These are phyloP conservation scores for Acleris emargana DNA, from an alignment of 2,888 invertebrate genomes.

Conservation along the genomic window DNA sequence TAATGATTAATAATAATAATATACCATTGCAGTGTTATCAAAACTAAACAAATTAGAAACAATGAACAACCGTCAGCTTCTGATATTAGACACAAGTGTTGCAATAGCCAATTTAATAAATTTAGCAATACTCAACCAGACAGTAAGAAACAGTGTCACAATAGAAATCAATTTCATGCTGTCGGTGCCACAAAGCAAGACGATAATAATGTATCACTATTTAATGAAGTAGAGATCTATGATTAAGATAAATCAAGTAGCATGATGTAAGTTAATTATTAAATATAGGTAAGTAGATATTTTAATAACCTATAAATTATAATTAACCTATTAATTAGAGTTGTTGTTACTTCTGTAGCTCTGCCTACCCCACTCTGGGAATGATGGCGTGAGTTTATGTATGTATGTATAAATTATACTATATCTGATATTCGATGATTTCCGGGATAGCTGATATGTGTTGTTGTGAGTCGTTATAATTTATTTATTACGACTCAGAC, in stretches of 20 bases:
- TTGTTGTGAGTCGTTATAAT: no score
- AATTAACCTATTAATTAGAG: no score
- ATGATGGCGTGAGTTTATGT: no score
- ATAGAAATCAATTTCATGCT: constrained; percentile 14
- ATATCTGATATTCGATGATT: no score
- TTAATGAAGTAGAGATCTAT: constrained; percentile 28
- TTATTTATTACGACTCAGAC: no score
- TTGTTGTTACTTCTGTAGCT: no score
- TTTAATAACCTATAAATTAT: background rate
- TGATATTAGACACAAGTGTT: background rate
- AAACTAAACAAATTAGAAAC: no score
- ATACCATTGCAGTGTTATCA: no score
- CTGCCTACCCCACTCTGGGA: no score
- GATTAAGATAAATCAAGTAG: constrained; percentile 21
- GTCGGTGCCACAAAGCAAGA: constrained; percentile 5
- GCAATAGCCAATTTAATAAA: constrained; percentile 12
- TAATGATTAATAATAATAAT: no score
- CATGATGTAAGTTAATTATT: constrained; percentile 11
- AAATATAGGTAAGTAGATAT: background rate
- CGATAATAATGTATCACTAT: constrained; percentile 18
- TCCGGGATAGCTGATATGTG: no score
- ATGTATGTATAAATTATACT: background rate
- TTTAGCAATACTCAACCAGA: background rate
- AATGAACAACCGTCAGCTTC: no score
- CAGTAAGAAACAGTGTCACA: constrained; percentile 2